These are phyloP conservation scores for Aquatica leii DNA, from an alignment of 2,888 invertebrate genomes.

Conservation along the genomic window DNA sequence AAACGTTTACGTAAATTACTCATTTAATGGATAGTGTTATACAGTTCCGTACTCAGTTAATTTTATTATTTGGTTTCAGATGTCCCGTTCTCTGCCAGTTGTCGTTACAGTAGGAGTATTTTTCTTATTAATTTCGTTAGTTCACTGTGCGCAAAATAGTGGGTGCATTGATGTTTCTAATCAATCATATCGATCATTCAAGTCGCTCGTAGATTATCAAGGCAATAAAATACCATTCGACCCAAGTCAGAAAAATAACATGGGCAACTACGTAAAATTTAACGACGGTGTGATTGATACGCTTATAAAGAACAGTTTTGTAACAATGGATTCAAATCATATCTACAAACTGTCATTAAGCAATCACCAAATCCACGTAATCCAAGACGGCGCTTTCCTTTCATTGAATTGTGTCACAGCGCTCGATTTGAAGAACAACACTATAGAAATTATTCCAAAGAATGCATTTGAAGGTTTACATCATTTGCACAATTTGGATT, in stretches of 20 bases:
- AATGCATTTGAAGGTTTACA: conserved; percentile 39
- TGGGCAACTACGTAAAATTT: conserved; percentile 49
- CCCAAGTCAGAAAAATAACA: too few species aligned
- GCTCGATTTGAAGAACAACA: conserved; percentile 49
- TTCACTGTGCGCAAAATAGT: neutral
- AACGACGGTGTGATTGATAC: conserved; percentile 27
- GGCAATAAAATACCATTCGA: conserved; percentile 46
- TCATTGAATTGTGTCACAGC: conserved; percentile 47
- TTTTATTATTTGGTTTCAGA: conserved; percentile 9
- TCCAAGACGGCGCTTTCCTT: conserved; percentile 49
- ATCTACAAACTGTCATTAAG: conserved; percentile 46
- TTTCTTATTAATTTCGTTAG: neutral
- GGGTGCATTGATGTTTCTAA: conserved; percentile 26
- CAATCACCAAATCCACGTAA: conserved; percentile 42
- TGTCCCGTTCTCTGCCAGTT: neutral
- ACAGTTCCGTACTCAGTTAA: neutral
- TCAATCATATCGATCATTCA: conserved; percentile 43
- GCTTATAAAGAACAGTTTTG: conserved; percentile 48
- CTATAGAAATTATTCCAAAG: conserved; percentile 40
- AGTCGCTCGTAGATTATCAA: conserved; percentile 46
- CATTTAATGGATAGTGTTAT: too few species aligned
- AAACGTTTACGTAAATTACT: too few species aligned
- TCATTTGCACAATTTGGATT: conserved; percentile 40
- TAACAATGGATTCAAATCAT: conserved; percentile 46
- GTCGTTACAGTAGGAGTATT: neutral